Evolutionary conservation across 2,888 invertebrate species (phyloP).

Genomic region (Pristionchus maxplancki): DNA sequence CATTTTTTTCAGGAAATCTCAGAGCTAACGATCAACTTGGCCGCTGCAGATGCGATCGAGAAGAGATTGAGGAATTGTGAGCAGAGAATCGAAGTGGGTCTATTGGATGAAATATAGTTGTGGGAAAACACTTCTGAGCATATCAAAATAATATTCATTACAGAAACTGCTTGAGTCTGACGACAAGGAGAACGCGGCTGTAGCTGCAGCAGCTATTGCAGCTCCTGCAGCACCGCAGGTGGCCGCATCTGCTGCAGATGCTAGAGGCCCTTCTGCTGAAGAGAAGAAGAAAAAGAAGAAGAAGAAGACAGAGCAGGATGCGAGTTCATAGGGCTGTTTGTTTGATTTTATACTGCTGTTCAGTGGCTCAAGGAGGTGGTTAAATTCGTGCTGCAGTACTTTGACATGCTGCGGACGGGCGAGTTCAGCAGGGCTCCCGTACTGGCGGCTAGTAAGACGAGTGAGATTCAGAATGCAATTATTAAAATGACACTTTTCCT

Average conservation of each 20-base stretch:
- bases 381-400: background rate
- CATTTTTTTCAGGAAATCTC: background rate
- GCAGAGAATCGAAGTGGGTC: background rate
- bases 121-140: no score
- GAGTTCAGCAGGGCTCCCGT: background rate
- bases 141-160: no score
- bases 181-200: background rate
- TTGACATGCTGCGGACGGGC: background rate
- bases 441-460: background rate
- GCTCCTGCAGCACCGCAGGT: no score
- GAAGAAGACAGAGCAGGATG: background rate
- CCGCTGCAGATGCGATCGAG: background rate
- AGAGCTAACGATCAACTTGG: background rate
- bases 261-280: no score
- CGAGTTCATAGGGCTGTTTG: background rate
- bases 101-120: no score
- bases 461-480: no score
- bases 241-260: no score
- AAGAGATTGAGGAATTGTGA: background rate
- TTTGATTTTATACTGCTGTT: background rate
- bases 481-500: no score
- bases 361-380: background rate
- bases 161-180: background rate
- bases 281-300: background rate
- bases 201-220: background rate